Conservation (phyloP, 2,113 vertebrate genomes). For the Cynoglossus semilaevis region DNA sequence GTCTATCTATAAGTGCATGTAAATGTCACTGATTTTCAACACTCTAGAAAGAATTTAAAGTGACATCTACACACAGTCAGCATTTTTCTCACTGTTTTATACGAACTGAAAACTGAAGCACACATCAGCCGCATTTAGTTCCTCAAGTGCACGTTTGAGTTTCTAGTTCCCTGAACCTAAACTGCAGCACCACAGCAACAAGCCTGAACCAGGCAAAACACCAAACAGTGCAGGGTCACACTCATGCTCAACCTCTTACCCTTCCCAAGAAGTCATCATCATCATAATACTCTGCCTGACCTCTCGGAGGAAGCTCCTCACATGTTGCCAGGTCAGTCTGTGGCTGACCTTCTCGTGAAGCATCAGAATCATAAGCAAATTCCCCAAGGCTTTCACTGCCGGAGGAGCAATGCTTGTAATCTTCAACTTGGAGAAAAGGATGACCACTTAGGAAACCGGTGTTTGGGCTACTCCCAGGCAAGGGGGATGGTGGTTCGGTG, state of each 20-base stretch:
- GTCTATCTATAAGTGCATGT: neutral
- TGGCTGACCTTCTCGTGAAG: conserved; percentile 24
- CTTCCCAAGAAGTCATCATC: conserved; percentile 82
- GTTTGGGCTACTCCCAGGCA: conserved; percentile 47
- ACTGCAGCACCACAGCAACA: conserved; percentile 35
- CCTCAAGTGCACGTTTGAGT: conserved; percentile 5
- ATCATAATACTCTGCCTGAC: conserved; percentile 67
- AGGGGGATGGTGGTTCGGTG: conserved; percentile 59
- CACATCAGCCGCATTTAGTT: conserved; percentile 20
- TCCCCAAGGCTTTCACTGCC: conserved; percentile 64
- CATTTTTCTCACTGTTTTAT: conserved; percentile 4
- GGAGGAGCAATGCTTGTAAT: conserved; percentile 48
- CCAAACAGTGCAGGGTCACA: conserved; percentile 26
- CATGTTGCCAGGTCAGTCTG: conserved; percentile 70
- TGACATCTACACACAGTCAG: neutral
- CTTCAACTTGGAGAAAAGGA: conserved; percentile 33
- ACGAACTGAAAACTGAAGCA: conserved; percentile 21
- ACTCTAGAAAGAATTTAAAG: neutral
- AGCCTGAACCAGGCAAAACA: conserved; percentile 26
- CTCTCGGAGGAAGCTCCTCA: conserved; percentile 77
- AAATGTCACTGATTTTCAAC: neutral
- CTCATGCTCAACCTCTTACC: conserved; percentile 80
- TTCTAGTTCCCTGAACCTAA: conserved; percentile 10
- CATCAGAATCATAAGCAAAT: conserved; percentile 73
- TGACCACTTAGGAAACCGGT: conserved; percentile 18